Evolutionary conservation across 2,888 invertebrate genomes (phyloP).

Genomic region (Chrysina gloriosa): DNA sequence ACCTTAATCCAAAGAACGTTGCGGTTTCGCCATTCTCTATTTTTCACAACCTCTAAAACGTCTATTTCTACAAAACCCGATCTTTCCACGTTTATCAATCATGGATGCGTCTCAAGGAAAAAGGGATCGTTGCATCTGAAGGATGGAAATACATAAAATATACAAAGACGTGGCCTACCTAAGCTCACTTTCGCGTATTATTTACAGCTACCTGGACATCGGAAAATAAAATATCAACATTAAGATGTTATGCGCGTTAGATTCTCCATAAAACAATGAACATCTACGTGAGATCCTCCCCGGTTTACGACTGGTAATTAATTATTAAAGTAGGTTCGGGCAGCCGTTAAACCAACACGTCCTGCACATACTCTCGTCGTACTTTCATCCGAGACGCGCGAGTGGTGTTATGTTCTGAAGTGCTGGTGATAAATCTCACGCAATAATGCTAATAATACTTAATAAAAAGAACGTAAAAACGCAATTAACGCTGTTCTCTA

Average conservation of each 20-base stretch:
- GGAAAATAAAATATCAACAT: constrained; percentile 33
- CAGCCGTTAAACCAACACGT: constrained; percentile 40
- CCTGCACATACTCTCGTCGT: constrained; percentile 19
- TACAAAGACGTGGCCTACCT: background rate
- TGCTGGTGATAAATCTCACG: constrained; percentile 19
- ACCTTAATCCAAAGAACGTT: too few species aligned
- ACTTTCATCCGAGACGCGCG: constrained; percentile 1
- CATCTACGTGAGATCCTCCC: constrained; percentile 29
- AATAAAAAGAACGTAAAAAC: constrained; percentile 28
- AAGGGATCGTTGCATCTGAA: background rate
- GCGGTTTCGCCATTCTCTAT: too few species aligned
- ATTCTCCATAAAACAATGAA: constrained; percentile 35
- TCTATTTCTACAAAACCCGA: too few species aligned
- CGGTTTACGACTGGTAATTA: constrained; percentile 38
- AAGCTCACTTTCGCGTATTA: constrained; percentile 18
- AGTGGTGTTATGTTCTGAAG: background rate
- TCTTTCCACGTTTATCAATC: constrained; percentile 9
- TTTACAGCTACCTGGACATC: constrained; percentile 6
- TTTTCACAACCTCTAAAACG: too few species aligned
- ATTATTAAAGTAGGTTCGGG: constrained; percentile 39
- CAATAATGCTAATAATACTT: constrained; percentile 25
- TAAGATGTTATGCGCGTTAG: constrained; percentile 34
- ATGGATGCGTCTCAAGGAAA: constrained; percentile 19
- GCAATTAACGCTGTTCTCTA: constrained; percentile 21
- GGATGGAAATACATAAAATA: constrained; percentile 18